Evolutionary conservation across 1,140 invertebrate genomes (phyloP).

Genomic region (Drosophila busckii): DNA sequence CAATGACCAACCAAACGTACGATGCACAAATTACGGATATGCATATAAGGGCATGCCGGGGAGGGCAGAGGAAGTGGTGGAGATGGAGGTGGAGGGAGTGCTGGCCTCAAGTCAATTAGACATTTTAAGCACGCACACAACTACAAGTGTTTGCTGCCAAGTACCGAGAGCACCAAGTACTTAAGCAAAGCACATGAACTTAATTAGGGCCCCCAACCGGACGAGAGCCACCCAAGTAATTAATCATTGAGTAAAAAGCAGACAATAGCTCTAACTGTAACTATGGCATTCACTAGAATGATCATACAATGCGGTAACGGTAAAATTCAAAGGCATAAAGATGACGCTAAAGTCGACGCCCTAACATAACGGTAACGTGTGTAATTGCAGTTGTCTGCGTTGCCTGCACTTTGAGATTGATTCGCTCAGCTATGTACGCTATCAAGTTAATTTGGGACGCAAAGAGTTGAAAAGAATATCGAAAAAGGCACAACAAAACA

Average conservation of each 20-base stretch:
- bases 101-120: conserved; percentile 64
- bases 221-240: conserved; percentile 38
- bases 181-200: conserved; percentile 45
- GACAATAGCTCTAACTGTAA: conserved; percentile 5
- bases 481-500: conserved; percentile 1
- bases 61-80: background rate
- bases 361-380: conserved; percentile 70
- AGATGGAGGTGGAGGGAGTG: no score
- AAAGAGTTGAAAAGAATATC: no score
- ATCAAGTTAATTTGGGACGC: no score
- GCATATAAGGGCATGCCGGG: conserved; percentile 18
- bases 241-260: conserved; percentile 42
- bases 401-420: conserved; percentile 57
- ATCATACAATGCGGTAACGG: conserved; percentile 37
- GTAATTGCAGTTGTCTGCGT: conserved; percentile 63
- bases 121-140: conserved; percentile 70
- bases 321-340: conserved; percentile 47
- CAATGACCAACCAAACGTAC: conserved; percentile 18
- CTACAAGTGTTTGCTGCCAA: conserved; percentile 49
- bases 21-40: conserved; percentile 12
- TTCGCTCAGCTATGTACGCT: conserved; percentile 66
- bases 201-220: conserved; percentile 52
- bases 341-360: conserved; percentile 39
- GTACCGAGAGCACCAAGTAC: background rate
- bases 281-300: conserved; percentile 3